phyloP scores from a whole-genome alignment of 2,113 vertebrate species.

The Gambusia affinis region DNA sequence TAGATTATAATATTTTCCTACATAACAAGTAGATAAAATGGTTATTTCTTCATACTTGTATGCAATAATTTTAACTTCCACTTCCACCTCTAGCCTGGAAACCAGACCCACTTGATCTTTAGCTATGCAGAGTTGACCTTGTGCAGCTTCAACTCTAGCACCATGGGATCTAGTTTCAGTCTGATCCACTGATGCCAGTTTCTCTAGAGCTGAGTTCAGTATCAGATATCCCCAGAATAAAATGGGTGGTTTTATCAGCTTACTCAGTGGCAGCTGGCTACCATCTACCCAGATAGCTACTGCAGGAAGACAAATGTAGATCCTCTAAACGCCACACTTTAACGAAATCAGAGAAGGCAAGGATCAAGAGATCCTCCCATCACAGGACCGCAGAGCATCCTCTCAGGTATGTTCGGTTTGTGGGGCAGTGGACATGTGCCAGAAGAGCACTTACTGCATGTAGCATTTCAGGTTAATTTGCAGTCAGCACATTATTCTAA shows the following conservation, averaged over 20 bases:
- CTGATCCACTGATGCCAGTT: conserved; percentile 41
- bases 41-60: neutral
- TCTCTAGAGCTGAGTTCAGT: conserved; percentile 53
- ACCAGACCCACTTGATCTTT: conserved; percentile 38
- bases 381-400: conserved; percentile 18
- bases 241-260: conserved; percentile 64
- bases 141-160: conserved; percentile 33
- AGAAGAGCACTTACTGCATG: conserved; percentile 40
- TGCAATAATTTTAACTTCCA: neutral
- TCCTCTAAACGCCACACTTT: conserved; percentile 11
- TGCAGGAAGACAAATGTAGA: conserved; percentile 42
- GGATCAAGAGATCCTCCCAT: conserved; percentile 34
- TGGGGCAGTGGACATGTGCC: conserved; percentile 33
- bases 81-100: neutral
- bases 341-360: conserved; percentile 30
- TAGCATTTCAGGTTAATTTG: conserved; percentile 28
- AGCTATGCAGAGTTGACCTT: conserved; percentile 26
- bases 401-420: conserved; percentile 27
- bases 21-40: neutral
- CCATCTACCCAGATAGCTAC: conserved; percentile 49
- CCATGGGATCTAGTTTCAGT: conserved; percentile 65
- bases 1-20: neutral
- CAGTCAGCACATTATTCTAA: conserved; percentile 10
- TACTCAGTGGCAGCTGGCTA: conserved; percentile 65
- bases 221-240: conserved; percentile 70